These are phyloP conservation scores for Auanema sp. DNA, from an alignment of 2,888 invertebrate species.

Conservation along the genomic window DNA sequence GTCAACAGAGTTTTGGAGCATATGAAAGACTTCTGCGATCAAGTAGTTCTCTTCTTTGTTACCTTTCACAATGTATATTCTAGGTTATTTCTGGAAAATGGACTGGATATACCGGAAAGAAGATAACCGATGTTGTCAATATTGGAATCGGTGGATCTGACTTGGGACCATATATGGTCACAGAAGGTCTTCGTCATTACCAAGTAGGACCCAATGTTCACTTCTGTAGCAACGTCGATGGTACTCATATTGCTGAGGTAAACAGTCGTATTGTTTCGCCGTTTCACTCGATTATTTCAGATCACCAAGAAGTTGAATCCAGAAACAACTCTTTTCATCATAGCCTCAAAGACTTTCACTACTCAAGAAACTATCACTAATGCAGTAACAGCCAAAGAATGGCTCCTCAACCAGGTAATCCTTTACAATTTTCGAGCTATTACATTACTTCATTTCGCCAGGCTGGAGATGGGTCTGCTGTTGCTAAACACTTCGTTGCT, in stretches of 20 bases:
- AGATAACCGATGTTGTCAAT: conserved; percentile 94
- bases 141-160: conserved; percentile 99
- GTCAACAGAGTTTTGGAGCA: conserved; percentile 87
- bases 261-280: not conserved
- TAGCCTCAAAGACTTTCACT: conserved; percentile 98
- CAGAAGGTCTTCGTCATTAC: conserved; percentile 91
- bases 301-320: conserved; percentile 83
- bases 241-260: conserved; percentile 90
- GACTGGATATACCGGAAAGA: conserved; percentile 83
- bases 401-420: conserved; percentile 82
- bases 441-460: conserved; percentile 12
- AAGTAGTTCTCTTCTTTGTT: not conserved
- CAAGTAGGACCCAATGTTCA: conserved; percentile 81
- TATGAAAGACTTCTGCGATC: conserved; percentile 87
- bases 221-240: conserved; percentile 98
- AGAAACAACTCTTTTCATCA: conserved; percentile 93
- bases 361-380: conserved; percentile 98
- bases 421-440: not conserved
- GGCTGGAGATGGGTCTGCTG: conserved; percentile 65
- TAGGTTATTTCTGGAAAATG: conserved; percentile 70
- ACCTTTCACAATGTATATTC: not conserved
- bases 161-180: conserved; percentile 97
- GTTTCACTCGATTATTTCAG: conserved; percentile 14
- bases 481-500: conserved; percentile 97
- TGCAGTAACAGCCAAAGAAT: conserved; percentile 92